A percentile compares a stretch with the other conserved stretches of the same genome.
phyloP scores from a whole-genome alignment of 2,888 invertebrate genomes.

The Scaptomyza tumidula region DNA sequence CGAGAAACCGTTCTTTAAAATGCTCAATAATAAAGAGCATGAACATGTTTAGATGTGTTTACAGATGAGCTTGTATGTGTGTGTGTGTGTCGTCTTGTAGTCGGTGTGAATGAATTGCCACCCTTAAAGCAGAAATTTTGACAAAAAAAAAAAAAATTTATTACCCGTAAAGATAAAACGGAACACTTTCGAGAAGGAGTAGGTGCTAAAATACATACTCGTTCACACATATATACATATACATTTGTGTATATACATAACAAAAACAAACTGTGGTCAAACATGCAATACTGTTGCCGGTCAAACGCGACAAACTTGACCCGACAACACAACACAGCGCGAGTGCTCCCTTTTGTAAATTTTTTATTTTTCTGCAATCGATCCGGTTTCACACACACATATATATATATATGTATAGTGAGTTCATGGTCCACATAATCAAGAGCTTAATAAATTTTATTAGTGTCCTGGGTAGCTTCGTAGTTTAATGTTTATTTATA shows the following conservation, averaged over 20 bases:
- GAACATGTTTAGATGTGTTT: no score
- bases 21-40: no score
- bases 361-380: slow-evolving; percentile 1
- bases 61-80: not conserved
- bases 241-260: not conserved
- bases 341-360: slow-evolving; percentile 16
- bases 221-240: slow-evolving; percentile 4
- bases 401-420: not conserved
- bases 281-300: slow-evolving; percentile 50
- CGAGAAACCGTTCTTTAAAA: no score
- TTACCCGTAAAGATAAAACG: slow-evolving; percentile 75
- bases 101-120: slow-evolving; percentile 44
- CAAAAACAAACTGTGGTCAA: slow-evolving; percentile 64
- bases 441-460: not conserved
- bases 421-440: not conserved
- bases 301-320: slow-evolving; percentile 27
- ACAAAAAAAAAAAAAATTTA: slow-evolving; percentile 36
- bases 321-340: slow-evolving; percentile 39
- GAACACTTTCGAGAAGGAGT: slow-evolving; percentile 60
- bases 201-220: slow-evolving; percentile 66
- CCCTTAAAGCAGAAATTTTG: slow-evolving; percentile 50
- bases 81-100: not conserved
- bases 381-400: not conserved
- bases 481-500: no score
- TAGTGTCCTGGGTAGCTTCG: no score